Evolutionary conservation across 2,113 vertebrate species (phyloP), one percentile per base, ranked within the genome.

Genomic region (Trichomycterus rosablanca): DNA sequence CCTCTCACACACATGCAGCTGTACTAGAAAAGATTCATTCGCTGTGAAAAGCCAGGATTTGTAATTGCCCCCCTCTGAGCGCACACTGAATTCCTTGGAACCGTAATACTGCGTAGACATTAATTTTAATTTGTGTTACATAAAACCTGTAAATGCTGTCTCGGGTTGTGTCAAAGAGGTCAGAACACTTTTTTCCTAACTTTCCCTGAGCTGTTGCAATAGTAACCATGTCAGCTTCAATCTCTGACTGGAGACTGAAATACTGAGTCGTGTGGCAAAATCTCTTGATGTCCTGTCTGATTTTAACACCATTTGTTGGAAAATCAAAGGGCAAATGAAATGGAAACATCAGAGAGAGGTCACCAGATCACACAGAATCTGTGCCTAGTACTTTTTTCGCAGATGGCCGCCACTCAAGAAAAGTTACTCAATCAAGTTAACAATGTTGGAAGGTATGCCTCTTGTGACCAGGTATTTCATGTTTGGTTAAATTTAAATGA

Each of bases 401-500:
- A 61, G 52, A 57, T 59, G 70, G 67, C 65, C 18, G 20, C 15
- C n/a, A 52, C 63, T 71, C 61, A 24, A 57, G 57, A 75, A 20
- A 61, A 71, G 65, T 75, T 71, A 74, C 63, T 72, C 64, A 63
- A 66, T 43, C 59, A 53, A 53, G 62, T 74, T 75, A 64, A 74
- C 65, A 75, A 75, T 19, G 54, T 74, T 71, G 66, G 76, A 77
- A 81, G 34, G 70, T 60, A 64, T 71, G 71, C 44, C 35, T 32
- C 20, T 55, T 71, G 77, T 65, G 55, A 59, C 53, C 71, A 71
- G 66, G 55, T 54, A 43, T 67, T 76, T 75, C 74, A 78, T 79
- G 81, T 83, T 78, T 46, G 56, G 71, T 75, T 74, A 75, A 53
- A 70, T 78, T 76, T 75, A 76, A 65, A 74, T 74, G 55, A 81